Evolutionary conservation across 2,888 invertebrate genomes (phyloP), one percentile per base, ranked within the genome.

Genomic region (Aleiodes alternator): DNA sequence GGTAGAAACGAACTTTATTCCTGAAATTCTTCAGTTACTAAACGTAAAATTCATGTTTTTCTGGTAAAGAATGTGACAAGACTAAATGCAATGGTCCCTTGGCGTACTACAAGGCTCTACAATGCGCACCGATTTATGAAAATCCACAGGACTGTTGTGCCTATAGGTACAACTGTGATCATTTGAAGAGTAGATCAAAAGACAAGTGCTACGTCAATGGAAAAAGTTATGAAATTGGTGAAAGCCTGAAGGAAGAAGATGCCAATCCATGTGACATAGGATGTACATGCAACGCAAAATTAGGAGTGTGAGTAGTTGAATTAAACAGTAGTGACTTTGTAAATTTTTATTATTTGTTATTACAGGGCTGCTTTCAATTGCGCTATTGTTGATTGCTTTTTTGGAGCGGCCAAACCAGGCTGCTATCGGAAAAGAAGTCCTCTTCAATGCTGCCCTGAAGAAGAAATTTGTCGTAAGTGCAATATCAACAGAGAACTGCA

Each of bases 191-290:
- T 0, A 77, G 83, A 69, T 77, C 81, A 0, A 61, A 29, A 0
- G 66, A 83, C 34, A 86, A 87, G 69, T 88, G 88, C 73, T 84
- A 86, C 29, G 66, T 78, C 4, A 86, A 87, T 31, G 82, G 78
- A 2, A 69, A 84, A 11, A 81, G 64, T 8, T 88, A 88, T 55
- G 69, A 59, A 4, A 51, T 85, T 23, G 83, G 84, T 0, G 84
- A 88, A 6, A 0, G 0, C 0, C 71, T 88, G 8, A 83, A 34
- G 55, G 73, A 80, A 0, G 86, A 84, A 56, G 85, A 88, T 48
- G 29, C 73, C 2, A 78, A 82, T 77, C 83, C 86, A 4, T 87
- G 87, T 70, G 85, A 86, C 55, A 11, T 82, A 0, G 81, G 38
- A 0, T 87, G 87, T 70, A 1, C 0, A 0, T 87, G 87, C 56